Percentiles rank a stretch among this genome's conserved stretches.
Evolutionary conservation across 2,888 invertebrate species (phyloP).

Genomic region (Lymantria dispar): DNA sequence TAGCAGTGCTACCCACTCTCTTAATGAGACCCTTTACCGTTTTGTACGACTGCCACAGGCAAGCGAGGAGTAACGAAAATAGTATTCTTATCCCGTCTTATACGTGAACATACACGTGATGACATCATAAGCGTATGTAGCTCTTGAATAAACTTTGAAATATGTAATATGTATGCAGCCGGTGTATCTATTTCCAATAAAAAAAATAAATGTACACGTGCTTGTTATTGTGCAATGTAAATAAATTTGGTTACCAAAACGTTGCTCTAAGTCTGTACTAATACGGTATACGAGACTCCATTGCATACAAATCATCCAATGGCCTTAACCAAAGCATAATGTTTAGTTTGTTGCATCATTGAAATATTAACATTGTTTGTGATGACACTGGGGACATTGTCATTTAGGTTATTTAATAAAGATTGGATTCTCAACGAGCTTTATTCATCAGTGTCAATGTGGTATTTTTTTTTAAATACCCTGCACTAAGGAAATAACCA

Average conservation of each 20-base stretch:
- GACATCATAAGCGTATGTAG: no score
- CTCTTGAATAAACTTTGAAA: neutral
- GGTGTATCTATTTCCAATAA: neutral
- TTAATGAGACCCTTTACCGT: no score
- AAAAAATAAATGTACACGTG: neutral
- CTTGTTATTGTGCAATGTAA: slow-evolving; percentile 12
- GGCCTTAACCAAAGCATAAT: slow-evolving; percentile 16
- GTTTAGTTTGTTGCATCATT: slow-evolving; percentile 11
- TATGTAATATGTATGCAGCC: neutral
- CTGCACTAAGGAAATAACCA: no score
- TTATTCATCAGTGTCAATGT: no score
- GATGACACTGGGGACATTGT: slow-evolving; percentile 4
- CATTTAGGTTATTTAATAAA: no score
- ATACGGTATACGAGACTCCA: slow-evolving; percentile 8
- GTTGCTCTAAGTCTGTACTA: slow-evolving; percentile 16
- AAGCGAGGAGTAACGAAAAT: no score
- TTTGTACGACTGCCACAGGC: no score
- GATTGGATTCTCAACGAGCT: no score
- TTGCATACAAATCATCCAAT: slow-evolving; percentile 25
- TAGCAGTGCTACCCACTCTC: no score
- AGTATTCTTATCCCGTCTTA: no score
- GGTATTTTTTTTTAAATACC: no score
- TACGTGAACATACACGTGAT: no score
- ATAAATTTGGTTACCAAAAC: slow-evolving; percentile 16
- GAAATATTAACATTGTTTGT: slow-evolving; percentile 15